phyloP scores from a whole-genome alignment of 1,140 invertebrate genomes.

The Drosophila erecta region DNA sequence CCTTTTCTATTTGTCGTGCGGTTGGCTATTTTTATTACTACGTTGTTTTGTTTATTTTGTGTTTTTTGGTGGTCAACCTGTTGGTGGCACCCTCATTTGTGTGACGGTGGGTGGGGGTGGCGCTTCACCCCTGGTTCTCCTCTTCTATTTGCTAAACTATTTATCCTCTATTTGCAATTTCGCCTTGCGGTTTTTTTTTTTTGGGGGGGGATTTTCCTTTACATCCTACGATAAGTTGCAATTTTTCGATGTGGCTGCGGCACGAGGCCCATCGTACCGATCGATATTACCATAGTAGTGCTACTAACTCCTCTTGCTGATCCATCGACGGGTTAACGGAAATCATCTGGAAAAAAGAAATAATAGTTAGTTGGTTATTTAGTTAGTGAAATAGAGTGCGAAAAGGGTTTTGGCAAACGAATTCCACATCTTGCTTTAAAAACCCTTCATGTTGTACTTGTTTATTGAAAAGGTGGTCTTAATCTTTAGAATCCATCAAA shows the following conservation, averaged over 20 bases:
- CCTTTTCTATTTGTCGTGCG: constrained; percentile 34
- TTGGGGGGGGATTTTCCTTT: constrained; percentile 20
- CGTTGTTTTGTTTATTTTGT: constrained; percentile 5
- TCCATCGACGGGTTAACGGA: not conserved
- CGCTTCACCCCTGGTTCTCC: constrained; percentile 1
- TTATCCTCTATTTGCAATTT: not conserved
- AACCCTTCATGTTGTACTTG: too few relatives aligned
- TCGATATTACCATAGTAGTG: constrained; percentile 44
- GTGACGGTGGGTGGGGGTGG: constrained; percentile 32
- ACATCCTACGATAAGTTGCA: constrained; percentile 31
- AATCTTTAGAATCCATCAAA: not conserved
- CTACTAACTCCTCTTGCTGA: not conserved
- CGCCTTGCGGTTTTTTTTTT: not conserved
- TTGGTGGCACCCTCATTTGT: constrained; percentile 45
- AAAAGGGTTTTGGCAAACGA: too few relatives aligned
- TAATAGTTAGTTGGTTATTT: too few relatives aligned
- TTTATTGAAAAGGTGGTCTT: too few relatives aligned
- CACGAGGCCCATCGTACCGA: constrained; percentile 61
- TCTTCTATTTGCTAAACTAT: constrained; percentile 2
- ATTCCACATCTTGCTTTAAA: too few relatives aligned
- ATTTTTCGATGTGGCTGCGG: constrained; percentile 50
- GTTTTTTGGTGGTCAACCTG: constrained; percentile 37
- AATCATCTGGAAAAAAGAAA: constrained; percentile 6
- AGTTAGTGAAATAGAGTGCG: too few relatives aligned
- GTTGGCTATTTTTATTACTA: constrained; percentile 23